Conservation (phyloP, 2,113 vertebrate species). For the Macquaria australasica region DNA sequence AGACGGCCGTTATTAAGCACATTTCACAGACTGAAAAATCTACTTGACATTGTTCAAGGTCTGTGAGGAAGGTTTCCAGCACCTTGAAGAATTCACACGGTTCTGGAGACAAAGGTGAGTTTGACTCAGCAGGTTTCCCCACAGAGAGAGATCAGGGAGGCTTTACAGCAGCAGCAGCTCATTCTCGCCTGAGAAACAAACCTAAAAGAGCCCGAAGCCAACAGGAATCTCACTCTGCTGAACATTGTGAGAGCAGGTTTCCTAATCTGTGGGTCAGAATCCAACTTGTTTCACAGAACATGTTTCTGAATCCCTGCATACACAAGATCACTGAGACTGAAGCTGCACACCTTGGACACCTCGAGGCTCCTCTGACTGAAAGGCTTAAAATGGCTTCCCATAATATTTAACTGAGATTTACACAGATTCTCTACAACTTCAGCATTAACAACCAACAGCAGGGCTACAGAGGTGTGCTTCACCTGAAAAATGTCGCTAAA, state of each 20-base stretch:
- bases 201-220: not conserved
- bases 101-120: not conserved
- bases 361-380: not conserved
- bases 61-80: not conserved
- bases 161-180: not conserved
- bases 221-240: not conserved
- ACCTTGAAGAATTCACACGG: not conserved
- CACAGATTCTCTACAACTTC: too few relatives aligned
- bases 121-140: not conserved
- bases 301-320: not conserved
- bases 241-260: not conserved
- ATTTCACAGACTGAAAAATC: not conserved
- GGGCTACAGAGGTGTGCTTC: not conserved
- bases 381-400: not conserved
- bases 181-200: not conserved
- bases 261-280: not conserved
- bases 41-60: not conserved
- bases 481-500: not conserved
- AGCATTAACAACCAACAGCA: not conserved
- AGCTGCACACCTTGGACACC: not conserved
- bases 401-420: not conserved
- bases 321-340: not conserved
- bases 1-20: not conserved
- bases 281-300: not conserved
- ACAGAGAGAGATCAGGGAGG: constrained; percentile 1